Base-by-base conservation (phyloP, 2,113 vertebrate species). In the Notothenia coriiceps region DNA sequence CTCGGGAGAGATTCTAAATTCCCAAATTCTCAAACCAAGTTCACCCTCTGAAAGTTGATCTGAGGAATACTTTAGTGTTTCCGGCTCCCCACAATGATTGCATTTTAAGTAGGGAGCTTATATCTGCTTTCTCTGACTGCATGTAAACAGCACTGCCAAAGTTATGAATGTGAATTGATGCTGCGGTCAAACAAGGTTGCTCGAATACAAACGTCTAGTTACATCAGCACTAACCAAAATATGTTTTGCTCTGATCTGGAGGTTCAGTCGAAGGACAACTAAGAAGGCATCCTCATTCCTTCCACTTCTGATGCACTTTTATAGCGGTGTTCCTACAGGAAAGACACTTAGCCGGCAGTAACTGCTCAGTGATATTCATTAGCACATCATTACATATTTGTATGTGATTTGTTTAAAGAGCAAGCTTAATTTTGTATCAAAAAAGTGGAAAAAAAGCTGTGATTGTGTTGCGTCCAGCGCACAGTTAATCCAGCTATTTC, bases 381-480 rank as follows among this genome's bases (percentile, higher is more conserved):
- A 51, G 10, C 57, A 54, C 29, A 54, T 3, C 22, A 40, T n/a
- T 64, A 12, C 40, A 20, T 43, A 15, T 67, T 33, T 68, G 17
- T 1, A 25, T 17, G 3, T 13, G 1, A 11, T 49, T 65, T 67
- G 8, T 13, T 18, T 17, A 29, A 74, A 14, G n/a, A 10, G 12
- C 2, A 22, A 11, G 17, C 14, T 0, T 35, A 7, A 18, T 46
- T 43, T 69, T 54, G 4, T 59, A 50, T 47, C 7, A 55, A 29
- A 43, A 35, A 20, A 3, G 6, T 2, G 2, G 52, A 43, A 18
- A 33, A 33, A 22, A 33, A 70, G 11, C 10, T 74, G 50, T 20
- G 12, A n/a, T 61, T 59, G 49, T 60, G 14, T 44, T 67, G 85
- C 84, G 70, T 85, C 92, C 92, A 70, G 89, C 87, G 49, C 91